Percentiles rank a stretch among this genome's conserved stretches.
phyloP scores from a whole-genome alignment of 2,888 invertebrate genomes.

The Boloria selene region DNA sequence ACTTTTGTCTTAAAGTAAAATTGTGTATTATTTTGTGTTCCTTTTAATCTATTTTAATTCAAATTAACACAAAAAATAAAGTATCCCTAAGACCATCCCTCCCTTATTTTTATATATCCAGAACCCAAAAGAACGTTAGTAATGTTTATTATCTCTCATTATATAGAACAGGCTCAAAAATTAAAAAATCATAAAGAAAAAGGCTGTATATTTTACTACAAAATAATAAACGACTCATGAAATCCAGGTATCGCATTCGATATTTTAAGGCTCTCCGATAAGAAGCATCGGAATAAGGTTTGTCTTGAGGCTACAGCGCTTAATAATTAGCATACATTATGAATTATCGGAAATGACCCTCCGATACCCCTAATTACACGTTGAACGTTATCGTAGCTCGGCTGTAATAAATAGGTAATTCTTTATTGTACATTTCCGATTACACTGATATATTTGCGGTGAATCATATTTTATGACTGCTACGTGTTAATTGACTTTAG shows the following conservation, averaged over 20 bases:
- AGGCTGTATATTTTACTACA: too few relatives aligned
- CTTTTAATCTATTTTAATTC: too few relatives aligned
- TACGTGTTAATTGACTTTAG: conserved; percentile 65
- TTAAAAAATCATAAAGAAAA: too few relatives aligned
- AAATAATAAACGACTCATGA: not conserved
- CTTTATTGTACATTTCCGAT: conserved; percentile 69
- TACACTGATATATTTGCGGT: conserved; percentile 68
- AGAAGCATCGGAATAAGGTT: conserved; percentile 38
- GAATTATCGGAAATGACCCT: conserved; percentile 79
- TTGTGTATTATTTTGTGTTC: too few relatives aligned
- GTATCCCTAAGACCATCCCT: too few relatives aligned
- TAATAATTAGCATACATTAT: conserved; percentile 81
- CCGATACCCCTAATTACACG: conserved; percentile 74
- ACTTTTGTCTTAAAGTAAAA: not conserved
- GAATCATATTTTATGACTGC: conserved; percentile 62
- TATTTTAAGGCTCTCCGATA: conserved; percentile 39
- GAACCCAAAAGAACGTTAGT: too few relatives aligned
- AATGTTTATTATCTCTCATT: too few relatives aligned
- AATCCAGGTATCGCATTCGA: conserved; percentile 16
- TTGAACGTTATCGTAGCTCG: conserved; percentile 53
- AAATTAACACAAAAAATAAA: too few relatives aligned
- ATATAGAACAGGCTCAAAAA: too few relatives aligned
- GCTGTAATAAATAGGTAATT: conserved; percentile 71
- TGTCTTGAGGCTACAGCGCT: conserved; percentile 65
- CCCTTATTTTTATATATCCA: too few relatives aligned